These are phyloP conservation scores for Zaprionus tsacasi DNA, from an alignment of 1,140 invertebrate genomes.

Conservation along the genomic window DNA sequence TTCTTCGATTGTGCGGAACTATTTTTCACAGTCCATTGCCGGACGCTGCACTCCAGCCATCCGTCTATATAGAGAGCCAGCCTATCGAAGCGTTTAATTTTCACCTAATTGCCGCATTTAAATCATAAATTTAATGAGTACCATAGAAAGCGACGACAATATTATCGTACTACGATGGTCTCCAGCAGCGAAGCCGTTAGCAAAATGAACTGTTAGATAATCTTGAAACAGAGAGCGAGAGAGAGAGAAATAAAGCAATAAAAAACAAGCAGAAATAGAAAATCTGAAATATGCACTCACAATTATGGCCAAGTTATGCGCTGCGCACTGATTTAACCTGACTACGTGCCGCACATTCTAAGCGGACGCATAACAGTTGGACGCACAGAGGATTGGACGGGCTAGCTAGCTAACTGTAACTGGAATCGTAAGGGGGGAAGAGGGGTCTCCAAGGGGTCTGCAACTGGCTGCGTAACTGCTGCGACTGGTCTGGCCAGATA, in stretches of 20 bases:
- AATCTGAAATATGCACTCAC: slow-evolving; percentile 22
- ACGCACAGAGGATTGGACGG: neutral
- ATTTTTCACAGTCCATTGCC: slow-evolving; percentile 45
- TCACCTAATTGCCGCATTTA: slow-evolving; percentile 53
- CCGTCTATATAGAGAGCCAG: slow-evolving; percentile 3
- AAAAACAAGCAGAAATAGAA: slow-evolving; percentile 9
- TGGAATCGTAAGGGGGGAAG: neutral
- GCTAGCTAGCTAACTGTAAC: slow-evolving; percentile 12
- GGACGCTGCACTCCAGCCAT: neutral
- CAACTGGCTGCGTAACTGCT: slow-evolving; percentile 7
- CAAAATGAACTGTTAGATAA: slow-evolving; percentile 56
- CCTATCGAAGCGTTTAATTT: slow-evolving; percentile 52
- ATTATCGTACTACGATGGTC: slow-evolving; percentile 23
- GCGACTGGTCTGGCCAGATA: slow-evolving; percentile 7
- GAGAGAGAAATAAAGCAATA: neutral
- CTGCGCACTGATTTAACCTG: slow-evolving; percentile 6
- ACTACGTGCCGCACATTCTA: slow-evolving; percentile 50
- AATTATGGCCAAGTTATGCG: slow-evolving; percentile 42
- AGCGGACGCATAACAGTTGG: slow-evolving; percentile 23
- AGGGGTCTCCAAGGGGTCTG: slow-evolving; percentile 11
- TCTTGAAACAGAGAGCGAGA: slow-evolving; percentile 13
- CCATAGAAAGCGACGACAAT: slow-evolving; percentile 42
- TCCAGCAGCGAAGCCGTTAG: slow-evolving; percentile 49
- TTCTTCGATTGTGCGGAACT: slow-evolving; percentile 27
- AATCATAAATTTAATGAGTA: slow-evolving; percentile 55